Evolutionary conservation across 2,888 invertebrate species (phyloP).

Genomic region (Phytoseiulus persimilis): DNA sequence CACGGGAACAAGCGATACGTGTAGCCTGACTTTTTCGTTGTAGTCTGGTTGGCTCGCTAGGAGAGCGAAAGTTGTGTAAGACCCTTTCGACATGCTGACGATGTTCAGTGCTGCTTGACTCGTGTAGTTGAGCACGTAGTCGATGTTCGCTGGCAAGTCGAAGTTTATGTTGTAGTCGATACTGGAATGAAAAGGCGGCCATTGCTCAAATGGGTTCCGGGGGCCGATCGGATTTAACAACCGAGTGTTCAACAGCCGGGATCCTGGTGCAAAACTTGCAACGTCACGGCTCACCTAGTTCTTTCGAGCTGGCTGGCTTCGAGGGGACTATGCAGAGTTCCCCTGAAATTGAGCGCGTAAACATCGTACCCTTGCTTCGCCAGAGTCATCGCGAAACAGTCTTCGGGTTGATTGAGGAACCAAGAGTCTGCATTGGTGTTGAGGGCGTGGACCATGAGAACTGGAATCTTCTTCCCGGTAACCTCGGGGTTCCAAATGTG

Average conservation of each 20-base stretch:
- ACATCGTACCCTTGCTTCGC: background rate
- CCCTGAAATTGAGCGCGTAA: background rate
- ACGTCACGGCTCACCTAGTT: background rate
- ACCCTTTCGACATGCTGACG: background rate
- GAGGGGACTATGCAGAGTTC: background rate
- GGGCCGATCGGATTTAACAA: too few relatives aligned
- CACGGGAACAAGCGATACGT: background rate
- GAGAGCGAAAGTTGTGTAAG: background rate
- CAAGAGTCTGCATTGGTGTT: background rate
- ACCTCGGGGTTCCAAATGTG: background rate
- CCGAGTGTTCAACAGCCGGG: too few relatives aligned
- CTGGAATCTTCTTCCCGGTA: background rate
- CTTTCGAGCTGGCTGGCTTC: background rate
- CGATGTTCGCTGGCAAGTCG: background rate
- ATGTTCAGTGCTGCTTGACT: background rate
- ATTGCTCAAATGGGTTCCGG: too few relatives aligned
- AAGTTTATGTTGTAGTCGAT: background rate
- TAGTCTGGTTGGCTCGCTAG: background rate
- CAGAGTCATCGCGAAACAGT: background rate
- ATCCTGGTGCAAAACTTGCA: background rate
- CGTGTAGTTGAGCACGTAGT: background rate
- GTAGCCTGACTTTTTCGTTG: background rate
- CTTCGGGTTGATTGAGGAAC: background rate
- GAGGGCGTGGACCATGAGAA: background rate
- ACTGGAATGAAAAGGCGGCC: background rate